Base-by-base conservation (phyloP, 2,797 vertebrate species). In the Pseudochirops cupreus region DNA sequence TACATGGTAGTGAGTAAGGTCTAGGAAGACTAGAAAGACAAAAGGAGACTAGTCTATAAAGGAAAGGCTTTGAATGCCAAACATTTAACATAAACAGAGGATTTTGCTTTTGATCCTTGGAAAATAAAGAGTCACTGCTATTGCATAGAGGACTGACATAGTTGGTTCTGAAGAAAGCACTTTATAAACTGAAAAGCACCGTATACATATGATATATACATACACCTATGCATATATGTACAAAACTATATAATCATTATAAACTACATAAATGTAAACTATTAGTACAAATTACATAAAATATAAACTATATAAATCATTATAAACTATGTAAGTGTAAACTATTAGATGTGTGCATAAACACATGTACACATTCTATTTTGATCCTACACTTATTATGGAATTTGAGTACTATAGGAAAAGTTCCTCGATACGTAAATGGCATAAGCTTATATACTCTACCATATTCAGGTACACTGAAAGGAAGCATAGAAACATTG, bases 361-460 rank as follows among this genome's bases (percentile, higher is more conserved):
- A 39, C 1, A 46, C 16, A 74, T 9, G 9, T 46, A 82, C 16
- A 82, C 18, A 82, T 91, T 28, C 9, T 96, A 2, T 92, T 95
- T 96, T 57, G 28, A 29, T 39, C 1, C 93, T 94, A 16, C 56
- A 55, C 93, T 94, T 95, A 59, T 94, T 93, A 50, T 46, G 28
- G 92, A 31, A 92, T 91, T 94, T 95, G 91, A 95, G 94, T 87
- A 92, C 33, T 31, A 14, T 91, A 93, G 12, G 12, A 21, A 14
- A 93, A 94, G 90, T 93, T 5, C n/a, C 82, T 91, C 92, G 95
- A 2, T 16, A 91, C 91, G 29, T 89, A 92, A 91, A 87, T 91
- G 28, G 16, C n/a, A 90, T 82, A 94, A 59, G 16, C 82, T n/a
- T 90, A 93, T 67, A 57, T 62, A 53, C 39, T 95, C 56, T 26